Evolutionary conservation across 2,888 invertebrate species (phyloP).

Genomic region (Xestoiulus laeticollis): DNA sequence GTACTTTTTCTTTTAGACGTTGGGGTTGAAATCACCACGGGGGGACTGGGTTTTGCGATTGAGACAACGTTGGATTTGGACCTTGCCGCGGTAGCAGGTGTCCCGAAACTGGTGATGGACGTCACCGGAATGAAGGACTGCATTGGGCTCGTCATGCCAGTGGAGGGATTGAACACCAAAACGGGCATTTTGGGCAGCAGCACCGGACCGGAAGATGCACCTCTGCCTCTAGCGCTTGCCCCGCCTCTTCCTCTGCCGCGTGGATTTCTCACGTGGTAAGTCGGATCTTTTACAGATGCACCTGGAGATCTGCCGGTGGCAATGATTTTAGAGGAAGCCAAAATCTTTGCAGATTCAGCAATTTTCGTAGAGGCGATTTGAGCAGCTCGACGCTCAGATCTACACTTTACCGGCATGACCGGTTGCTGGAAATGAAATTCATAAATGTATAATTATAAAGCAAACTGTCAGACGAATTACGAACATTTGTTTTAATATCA

Average conservation of each 20-base stretch:
- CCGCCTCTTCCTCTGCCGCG: slow-evolving; percentile 15
- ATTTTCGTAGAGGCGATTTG: slow-evolving; percentile 53
- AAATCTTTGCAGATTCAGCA: slow-evolving; percentile 52
- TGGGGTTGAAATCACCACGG: not conserved
- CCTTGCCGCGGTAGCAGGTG: not conserved
- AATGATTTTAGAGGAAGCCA: slow-evolving; percentile 51
- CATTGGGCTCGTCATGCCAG: not conserved
- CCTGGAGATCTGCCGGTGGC: slow-evolving; percentile 22
- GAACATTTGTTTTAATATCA: too few relatives aligned
- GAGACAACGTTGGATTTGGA: not conserved
- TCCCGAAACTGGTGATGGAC: not conserved
- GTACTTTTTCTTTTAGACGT: slow-evolving; percentile 30
- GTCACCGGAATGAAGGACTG: not conserved
- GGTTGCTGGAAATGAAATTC: slow-evolving; percentile 36
- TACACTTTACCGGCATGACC: not conserved
- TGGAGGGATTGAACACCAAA: slow-evolving; percentile 44
- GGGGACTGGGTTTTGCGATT: not conserved
- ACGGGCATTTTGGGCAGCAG: slow-evolving; percentile 44
- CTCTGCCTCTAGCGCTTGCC: not conserved
- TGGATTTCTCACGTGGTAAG: not conserved
- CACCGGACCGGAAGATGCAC: not conserved
- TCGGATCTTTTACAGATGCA: not conserved
- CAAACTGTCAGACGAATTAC: too few relatives aligned
- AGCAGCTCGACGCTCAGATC: slow-evolving; percentile 51
- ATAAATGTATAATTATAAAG: not conserved